Evolutionary conservation across 2,888 invertebrate genomes (phyloP), one percentile per base, ranked within the genome.

Genomic region (Hydriomena furcata): DNA sequence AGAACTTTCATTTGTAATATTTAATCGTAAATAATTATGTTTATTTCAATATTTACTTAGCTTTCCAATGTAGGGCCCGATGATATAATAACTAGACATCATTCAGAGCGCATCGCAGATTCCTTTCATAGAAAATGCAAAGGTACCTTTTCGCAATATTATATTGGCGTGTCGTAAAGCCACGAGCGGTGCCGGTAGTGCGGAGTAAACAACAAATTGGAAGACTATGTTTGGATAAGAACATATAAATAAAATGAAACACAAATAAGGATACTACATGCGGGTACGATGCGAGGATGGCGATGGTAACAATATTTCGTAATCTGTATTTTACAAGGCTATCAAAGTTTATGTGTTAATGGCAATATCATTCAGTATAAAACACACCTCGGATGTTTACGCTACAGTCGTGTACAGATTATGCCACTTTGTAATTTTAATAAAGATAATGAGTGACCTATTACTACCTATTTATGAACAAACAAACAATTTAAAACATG

Each of bases 201-300:
- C 5, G 7, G 24, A 24, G 10, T 7, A 61, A 61, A 66, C 58
- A 49, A 47, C 45, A 52, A 66, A 60, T 59, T 53, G 51, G 31
- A 60, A 40, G 42, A 38, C 43, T 57, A 52, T 45, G 7, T 55
- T 55, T 28, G 38, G 37, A 44, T 43, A 42, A 51, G 51, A 38
- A 5, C 34, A 47, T n/a, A n/a, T 53, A 42, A 51, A 54, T 45
- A 49, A 46, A 50, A 36, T 25, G 25, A 8, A 23, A 13, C 24
- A 60, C 44, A 56, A 61, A 60, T 48, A 52, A 57, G 48, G 53
- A 52, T 62, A 54, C 37, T 48, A 52, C 40, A 27, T 34, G 43
- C 13, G 27, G 11, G 25, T n/a, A 17, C 30, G 21, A 34, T 48
- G 42, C 10, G 11, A 35, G 46, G 28, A 38, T 37, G 42, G 45